A percentile compares a stretch with the other conserved stretches of the same genome.
Conservation (phyloP, 2,797 vertebrate species). For the Odontamblyopus lacepedii region DNA sequence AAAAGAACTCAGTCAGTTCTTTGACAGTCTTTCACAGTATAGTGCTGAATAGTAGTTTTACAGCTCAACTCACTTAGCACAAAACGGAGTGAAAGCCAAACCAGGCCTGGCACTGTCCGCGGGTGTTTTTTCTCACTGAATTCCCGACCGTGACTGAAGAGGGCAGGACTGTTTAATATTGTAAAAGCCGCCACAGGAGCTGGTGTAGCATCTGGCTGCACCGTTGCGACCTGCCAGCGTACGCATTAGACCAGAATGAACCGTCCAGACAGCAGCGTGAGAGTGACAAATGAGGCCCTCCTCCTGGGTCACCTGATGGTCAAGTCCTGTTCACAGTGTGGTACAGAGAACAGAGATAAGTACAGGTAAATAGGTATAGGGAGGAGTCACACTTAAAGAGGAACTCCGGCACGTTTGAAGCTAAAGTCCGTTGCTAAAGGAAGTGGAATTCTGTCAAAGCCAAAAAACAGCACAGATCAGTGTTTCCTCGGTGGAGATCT, state of each 20-base stretch:
- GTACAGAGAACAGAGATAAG: constrained; percentile 23
- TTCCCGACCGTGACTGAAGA: constrained; percentile 29
- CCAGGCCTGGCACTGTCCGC: constrained; percentile 37
- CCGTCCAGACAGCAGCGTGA: constrained; percentile 65
- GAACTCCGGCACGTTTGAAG: too few relatives aligned
- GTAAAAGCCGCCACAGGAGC: constrained; percentile 58
- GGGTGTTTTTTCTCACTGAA: constrained; percentile 51
- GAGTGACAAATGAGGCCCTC: constrained; percentile 70
- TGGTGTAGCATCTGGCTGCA: constrained; percentile 71
- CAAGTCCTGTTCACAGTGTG: constrained; percentile 24
- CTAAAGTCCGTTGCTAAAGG: too few relatives aligned
- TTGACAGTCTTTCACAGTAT: not conserved
- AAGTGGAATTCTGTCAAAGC: too few relatives aligned
- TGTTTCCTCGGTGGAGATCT: too few relatives aligned
- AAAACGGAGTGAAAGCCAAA: constrained; percentile 26
- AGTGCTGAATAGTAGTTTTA: constrained; percentile 24
- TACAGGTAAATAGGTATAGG: not conserved
- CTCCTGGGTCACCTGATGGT: constrained; percentile 67
- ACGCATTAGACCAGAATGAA: constrained; percentile 67
- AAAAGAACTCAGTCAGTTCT: not conserved
- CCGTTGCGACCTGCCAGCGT: constrained; percentile 56
- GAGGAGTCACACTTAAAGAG: not conserved
- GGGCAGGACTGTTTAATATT: constrained; percentile 64
- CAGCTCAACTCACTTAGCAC: constrained; percentile 19
- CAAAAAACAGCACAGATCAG: too few relatives aligned